These are phyloP conservation scores for Threskiornis aethiopicus DNA, from an alignment of 2,797 vertebrate genomes.

Conservation along the genomic window DNA sequence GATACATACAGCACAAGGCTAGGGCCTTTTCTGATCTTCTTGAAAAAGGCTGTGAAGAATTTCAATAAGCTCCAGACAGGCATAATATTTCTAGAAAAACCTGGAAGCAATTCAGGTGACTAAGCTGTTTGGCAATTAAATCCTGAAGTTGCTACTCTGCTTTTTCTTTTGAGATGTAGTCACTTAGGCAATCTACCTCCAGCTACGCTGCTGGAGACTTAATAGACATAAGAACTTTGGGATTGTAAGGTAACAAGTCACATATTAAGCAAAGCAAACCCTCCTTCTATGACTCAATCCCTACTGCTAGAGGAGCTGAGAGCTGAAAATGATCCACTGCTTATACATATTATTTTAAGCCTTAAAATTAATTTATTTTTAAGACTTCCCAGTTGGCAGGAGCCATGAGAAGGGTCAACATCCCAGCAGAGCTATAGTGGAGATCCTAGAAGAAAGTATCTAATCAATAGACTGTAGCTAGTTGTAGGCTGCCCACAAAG, in stretches of 20 bases:
- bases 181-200: not conserved
- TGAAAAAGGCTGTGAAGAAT: not conserved
- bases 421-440: too few relatives aligned
- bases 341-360: not conserved
- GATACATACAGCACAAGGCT: not conserved
- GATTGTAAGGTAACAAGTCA: not conserved
- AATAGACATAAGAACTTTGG: not conserved
- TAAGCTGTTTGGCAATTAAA: conserved; percentile 4
- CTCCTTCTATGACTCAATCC: not conserved
- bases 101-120: not conserved
- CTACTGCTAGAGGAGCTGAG: not conserved
- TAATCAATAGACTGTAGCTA: not conserved
- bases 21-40: not conserved
- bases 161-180: not conserved
- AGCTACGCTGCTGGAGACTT: not conserved
- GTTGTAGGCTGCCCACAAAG: not conserved
- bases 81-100: not conserved
- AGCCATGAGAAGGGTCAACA: too few relatives aligned
- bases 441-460: too few relatives aligned
- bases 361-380: not conserved
- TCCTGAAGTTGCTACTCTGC: not conserved
- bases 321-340: not conserved
- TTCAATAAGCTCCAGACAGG: not conserved
- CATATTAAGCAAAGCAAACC: not conserved
- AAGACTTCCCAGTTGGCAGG: too few relatives aligned